Evolutionary conservation across 2,113 vertebrate genomes (phyloP), one percentile per base, ranked within the genome.

Genomic region (Eurypyga helias): DNA sequence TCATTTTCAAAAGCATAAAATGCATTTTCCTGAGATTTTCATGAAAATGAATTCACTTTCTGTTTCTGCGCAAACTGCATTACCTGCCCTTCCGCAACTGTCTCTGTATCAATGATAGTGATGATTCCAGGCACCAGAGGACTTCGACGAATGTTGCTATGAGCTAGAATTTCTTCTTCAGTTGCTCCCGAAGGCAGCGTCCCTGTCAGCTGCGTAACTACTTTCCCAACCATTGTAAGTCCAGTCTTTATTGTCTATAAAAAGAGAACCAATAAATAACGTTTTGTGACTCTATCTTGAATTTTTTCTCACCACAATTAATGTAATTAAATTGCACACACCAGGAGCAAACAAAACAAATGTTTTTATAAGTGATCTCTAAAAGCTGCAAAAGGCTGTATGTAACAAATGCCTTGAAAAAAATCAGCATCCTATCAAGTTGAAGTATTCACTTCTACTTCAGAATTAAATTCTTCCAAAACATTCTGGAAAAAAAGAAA

Each of bases 211-310:
- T 99, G 99, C 0, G 99, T 99, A 67, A 99, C 99, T 18, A 99
- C 99, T 95, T 99, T 99, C 41, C 99, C 99, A 94, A 99, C 99
- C 99, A 99, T 99, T 0, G 99, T 99, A 92, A 99, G 98, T 48
- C 99, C 99, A 1, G 99, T 99, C 98, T 99, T 99, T 80, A 99
- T 96, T 0, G 99, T 99, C 99, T 99, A 64, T 23, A 86, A 69
- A 26, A n/a, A 66, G 17, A 71, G 18, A 88, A 92, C 29, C 60
- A 72, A 46, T 20, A 62, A 93, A 28, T 58, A 17, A n/a, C 3
- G 9, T 9, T 87, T 51, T 23, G 43, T 13, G 64, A 31, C 19
- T 62, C 49, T 60, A 45, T 10, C 25, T 33, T 33, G 20, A 34
- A 7, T 72, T 81, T 69, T 77, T 69, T 28, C n/a, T 41, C 57